These are phyloP conservation scores for Acleris emargana DNA, from an alignment of 2,888 invertebrate species.

Conservation along the genomic window DNA sequence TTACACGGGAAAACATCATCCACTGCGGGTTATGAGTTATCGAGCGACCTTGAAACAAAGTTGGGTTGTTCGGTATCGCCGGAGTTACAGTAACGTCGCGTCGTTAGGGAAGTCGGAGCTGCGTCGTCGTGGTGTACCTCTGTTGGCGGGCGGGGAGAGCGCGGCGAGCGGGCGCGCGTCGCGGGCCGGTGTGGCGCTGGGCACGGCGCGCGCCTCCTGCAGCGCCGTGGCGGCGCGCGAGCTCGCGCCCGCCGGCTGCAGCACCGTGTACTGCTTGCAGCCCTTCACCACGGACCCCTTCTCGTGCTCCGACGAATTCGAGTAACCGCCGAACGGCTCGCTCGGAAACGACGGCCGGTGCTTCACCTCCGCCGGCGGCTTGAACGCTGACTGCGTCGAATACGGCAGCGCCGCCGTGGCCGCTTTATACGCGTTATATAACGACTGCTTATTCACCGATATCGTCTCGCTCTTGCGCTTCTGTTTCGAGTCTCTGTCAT, in stretches of 20 bases:
- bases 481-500: slow-evolving; percentile 79
- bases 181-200: slow-evolving; percentile 78
- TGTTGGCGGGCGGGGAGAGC: slow-evolving; percentile 90
- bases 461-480: slow-evolving; percentile 80
- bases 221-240: slow-evolving; percentile 92
- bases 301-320: slow-evolving; percentile 84
- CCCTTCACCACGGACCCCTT: slow-evolving; percentile 69
- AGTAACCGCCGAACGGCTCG: slow-evolving; percentile 90
- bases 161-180: slow-evolving; percentile 76
- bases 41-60: slow-evolving; percentile 79
- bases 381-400: slow-evolving; percentile 91
- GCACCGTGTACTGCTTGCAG: slow-evolving; percentile 93
- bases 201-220: slow-evolving; percentile 87
- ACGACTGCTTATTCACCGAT: slow-evolving; percentile 78
- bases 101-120: slow-evolving; percentile 78
- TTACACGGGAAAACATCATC: slow-evolving; percentile 48
- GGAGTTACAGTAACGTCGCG: slow-evolving; percentile 72
- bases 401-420: slow-evolving; percentile 85
- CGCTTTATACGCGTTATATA: slow-evolving; percentile 81
- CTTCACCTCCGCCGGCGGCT: slow-evolving; percentile 89
- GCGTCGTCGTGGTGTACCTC: slow-evolving; percentile 85
- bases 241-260: slow-evolving; percentile 92
- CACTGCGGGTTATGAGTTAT: slow-evolving; percentile 60
- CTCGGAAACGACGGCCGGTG: slow-evolving; percentile 79
- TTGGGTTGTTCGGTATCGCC: slow-evolving; percentile 70